Percentiles rank a stretch among this genome's conserved stretches.
Conservation (phyloP, 2,113 vertebrate species). For the Acanthisitta chloris region DNA sequence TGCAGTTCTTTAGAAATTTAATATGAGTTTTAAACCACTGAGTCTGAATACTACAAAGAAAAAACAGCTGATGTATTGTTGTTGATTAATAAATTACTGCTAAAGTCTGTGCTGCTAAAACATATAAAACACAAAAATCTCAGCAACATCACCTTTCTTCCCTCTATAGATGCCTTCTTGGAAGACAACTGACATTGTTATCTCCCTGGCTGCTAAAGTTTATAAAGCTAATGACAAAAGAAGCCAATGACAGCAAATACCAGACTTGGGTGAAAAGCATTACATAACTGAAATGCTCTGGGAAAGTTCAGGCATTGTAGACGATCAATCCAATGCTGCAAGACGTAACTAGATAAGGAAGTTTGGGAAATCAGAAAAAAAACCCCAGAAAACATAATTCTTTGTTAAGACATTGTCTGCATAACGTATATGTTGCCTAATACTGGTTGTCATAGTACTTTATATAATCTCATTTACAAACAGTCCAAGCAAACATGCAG, state of each 20-base stretch:
- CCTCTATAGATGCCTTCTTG: neutral
- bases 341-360: neutral
- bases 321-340: neutral
- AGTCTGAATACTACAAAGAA: slow-evolving; percentile 44
- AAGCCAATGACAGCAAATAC: neutral
- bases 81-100: neutral
- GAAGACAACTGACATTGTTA: neutral
- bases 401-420: neutral
- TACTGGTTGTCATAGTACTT: neutral
- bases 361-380: neutral
- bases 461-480: neutral
- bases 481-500: neutral
- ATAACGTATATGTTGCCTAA: neutral
- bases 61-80: neutral
- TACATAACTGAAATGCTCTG: neutral
- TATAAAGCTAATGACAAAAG: neutral
- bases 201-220: neutral
- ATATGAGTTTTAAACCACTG: slow-evolving; percentile 30
- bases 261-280: neutral
- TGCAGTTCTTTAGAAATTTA: slow-evolving; percentile 56
- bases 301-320: neutral
- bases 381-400: neutral
- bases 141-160: neutral
- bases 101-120: neutral
- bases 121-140: neutral